Evolutionary conservation across 2,797 vertebrate genomes (phyloP).

Genomic region (Enteromius treurensis): DNA sequence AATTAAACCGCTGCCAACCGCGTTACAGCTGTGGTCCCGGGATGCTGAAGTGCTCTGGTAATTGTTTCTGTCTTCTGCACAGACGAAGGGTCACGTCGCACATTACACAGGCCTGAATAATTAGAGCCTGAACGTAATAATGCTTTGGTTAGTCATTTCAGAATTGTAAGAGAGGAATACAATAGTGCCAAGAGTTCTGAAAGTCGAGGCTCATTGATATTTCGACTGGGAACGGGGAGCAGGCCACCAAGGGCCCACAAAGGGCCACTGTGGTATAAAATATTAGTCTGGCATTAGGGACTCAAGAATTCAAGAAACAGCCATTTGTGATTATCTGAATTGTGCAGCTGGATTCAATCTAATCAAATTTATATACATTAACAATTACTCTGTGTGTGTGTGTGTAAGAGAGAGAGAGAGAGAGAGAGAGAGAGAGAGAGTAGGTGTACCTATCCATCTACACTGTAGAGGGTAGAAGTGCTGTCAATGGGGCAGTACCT

Average conservation of each 20-base stretch:
- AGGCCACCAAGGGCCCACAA: not conserved
- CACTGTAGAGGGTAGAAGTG: too few species aligned
- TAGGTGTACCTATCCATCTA: too few species aligned
- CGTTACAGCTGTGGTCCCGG: conserved; percentile 39
- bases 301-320: not conserved
- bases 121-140: not conserved
- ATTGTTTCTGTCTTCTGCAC: conserved; percentile 40
- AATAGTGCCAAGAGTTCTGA: not conserved
- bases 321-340: not conserved
- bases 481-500: too few species aligned
- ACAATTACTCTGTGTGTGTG: not conserved
- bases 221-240: not conserved
- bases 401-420: too few species aligned
- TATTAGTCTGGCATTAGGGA: not conserved
- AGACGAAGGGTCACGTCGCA: conserved; percentile 3
- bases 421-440: too few species aligned
- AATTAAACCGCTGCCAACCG: conserved; percentile 43
- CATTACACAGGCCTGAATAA: conserved; percentile 1
- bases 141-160: not conserved
- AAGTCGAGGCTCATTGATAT: not conserved
- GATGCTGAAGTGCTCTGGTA: conserved; percentile 40
- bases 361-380: not conserved
- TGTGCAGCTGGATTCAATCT: not conserved
- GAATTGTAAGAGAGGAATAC: not conserved
- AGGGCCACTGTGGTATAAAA: not conserved